Base-by-base conservation (phyloP, 2,888 invertebrate genomes). In the Tenthredo scrophulariae region DNA sequence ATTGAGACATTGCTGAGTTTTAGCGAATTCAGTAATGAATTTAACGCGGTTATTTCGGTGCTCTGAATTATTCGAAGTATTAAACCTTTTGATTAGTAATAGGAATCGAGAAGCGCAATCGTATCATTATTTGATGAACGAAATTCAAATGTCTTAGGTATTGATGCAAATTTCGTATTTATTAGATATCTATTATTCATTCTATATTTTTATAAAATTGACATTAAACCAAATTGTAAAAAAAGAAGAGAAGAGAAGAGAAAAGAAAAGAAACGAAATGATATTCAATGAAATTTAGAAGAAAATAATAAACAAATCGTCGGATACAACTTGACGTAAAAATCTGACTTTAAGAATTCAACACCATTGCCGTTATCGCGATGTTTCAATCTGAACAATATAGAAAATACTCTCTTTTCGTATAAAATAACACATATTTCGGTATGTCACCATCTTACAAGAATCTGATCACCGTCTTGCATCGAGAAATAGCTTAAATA, bases 401-500 rank as follows among this genome's bases (percentile, higher is more conserved):
- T 92, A 91, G 88, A 92, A 92, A 92, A 90, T 89, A 88, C 88
- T 88, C 70, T 87, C 2, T 46, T 46, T 46, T 46, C 43, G 22
- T 87, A 85, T 89, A 86, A 86, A 89, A 90, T 86, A 91, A 91
- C 90, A 89, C 91, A 91, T 90, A 90, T 89, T 88, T 84, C 65
- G n/a, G 85, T 87, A 88, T 90, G 91, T 94, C 92, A 94, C 95
- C 95, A 96, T 89, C 95, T 95, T 10, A 97, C 97, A 86, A 96
- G 93, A 88, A 98, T 96, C 86, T 95, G 96, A 93, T 98, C 98
- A 86, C 97, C 97, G 90, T 97, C 96, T 94, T 97, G 97, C 65
- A 98, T 94, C 0, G 98, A 97, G 93, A 96, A 98, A 92, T 96
- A 97, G 79, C 96, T 96, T 67, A 98, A 94, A 90, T 97, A 96